Percentiles rank a stretch among this genome's conserved stretches.
Evolutionary conservation across 2,797 vertebrate species (phyloP).

Genomic region (Sciurus vulgaris): DNA sequence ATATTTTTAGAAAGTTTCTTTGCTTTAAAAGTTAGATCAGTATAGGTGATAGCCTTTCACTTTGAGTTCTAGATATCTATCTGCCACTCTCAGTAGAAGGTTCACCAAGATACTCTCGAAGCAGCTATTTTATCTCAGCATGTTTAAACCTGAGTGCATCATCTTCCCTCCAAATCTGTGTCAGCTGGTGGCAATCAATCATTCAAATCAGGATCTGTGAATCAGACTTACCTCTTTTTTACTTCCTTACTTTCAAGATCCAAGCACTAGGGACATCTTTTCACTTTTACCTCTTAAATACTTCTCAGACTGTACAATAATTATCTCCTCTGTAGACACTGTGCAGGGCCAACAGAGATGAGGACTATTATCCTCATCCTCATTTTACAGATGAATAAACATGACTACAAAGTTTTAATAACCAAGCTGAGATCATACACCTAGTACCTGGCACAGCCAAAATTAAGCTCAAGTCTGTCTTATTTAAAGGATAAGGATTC

Average conservation of each 20-base stretch:
- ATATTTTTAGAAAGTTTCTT: background rate
- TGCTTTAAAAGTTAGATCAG: constrained; percentile 13
- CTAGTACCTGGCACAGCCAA: background rate
- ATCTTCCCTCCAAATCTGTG: too few relatives aligned
- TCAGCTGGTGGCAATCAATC: background rate
- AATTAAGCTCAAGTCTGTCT: background rate
- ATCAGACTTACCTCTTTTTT: background rate
- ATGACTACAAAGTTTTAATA: background rate
- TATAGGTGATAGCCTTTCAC: background rate
- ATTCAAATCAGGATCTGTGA: background rate
- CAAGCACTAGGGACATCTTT: background rate
- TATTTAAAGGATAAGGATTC: background rate
- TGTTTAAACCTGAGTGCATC: background rate
- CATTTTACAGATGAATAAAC: background rate
- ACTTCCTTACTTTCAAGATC: background rate
- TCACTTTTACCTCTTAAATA: background rate
- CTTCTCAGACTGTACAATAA: background rate
- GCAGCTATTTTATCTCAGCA: background rate
- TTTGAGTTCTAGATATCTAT: background rate
- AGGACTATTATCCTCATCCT: background rate
- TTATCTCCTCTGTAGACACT: background rate
- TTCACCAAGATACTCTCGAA: too few relatives aligned
- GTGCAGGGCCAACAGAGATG: background rate
- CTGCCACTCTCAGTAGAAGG: background rate
- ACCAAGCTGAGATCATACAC: background rate